Evolutionary conservation across 1,140 invertebrate genomes (phyloP), one percentile per base, ranked within the genome.

Genomic region (Diabrotica virgifera): DNA sequence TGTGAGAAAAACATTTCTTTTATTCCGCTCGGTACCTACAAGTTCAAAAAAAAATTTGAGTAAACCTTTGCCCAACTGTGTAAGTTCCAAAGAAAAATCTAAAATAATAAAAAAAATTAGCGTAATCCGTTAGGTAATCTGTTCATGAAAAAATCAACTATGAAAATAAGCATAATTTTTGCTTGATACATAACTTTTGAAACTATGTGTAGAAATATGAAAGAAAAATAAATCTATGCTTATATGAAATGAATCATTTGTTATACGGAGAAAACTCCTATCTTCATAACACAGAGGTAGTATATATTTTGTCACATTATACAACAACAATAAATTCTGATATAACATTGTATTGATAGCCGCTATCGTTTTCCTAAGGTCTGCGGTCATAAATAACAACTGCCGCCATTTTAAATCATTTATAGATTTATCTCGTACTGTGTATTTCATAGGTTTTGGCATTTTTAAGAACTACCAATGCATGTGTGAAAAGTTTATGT

Each of bases 351-450:
- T 46, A 46, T 0, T 46, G 40, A 46, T 46, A 46, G 40, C 40
- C 40, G 40, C 40, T 6, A 46, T 46, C 40, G 40, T 46, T 46
- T 46, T 46, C 40, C 40, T 8, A 46, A 11, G 11, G 11, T 11
- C 11, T 11, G 40, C 40, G 40, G 6, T 46, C 40, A 46, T 46
- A 46, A 46, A 46, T 11, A 46, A 46, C 11, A 11, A 46, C 40
- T 46, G 6, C 40, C 40, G 40, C 40, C 40, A 46, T 46, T 46
- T 46, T 46, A 46, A 46, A 46, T 46, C 40, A 46, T 46, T 46
- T 46, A 46, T 46, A 46, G 40, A 46, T 46, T 46, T 46, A 46
- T 46, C 40, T 46, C 11, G 40, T 46, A 46, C 40, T 46, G 40
- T 46, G 40, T 46, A 46, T 46, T 46, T 46, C 40, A 46, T 46